Percentiles rank a stretch among this genome's conserved stretches.
Conservation (phyloP, 2,113 vertebrate species). For the Pholis gunnellus region DNA sequence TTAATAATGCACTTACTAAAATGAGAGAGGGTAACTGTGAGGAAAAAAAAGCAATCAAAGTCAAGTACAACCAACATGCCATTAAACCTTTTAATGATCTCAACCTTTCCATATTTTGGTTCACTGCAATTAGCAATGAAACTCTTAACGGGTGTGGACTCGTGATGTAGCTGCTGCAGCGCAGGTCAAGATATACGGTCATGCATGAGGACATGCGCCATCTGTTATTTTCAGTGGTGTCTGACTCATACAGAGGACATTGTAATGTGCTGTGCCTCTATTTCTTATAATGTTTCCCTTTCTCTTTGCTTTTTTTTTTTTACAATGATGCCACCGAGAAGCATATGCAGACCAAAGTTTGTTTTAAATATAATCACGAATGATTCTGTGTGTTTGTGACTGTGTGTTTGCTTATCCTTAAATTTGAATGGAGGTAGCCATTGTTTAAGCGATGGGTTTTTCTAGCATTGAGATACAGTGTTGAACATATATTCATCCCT, state of each 20-base stretch:
- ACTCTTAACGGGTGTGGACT: constrained; percentile 51
- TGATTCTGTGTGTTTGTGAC: too few species aligned
- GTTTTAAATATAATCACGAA: neutral
- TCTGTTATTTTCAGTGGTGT: constrained; percentile 54
- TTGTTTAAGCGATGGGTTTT: neutral
- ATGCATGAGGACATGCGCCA: constrained; percentile 40
- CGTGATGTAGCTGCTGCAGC: constrained; percentile 48
- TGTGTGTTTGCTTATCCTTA: neutral
- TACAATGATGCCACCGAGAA: neutral
- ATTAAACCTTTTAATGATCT: constrained; percentile 68
- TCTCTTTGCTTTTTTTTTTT: neutral
- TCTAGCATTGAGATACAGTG: neutral
- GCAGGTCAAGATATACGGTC: constrained; percentile 61
- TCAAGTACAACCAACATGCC: constrained; percentile 50
- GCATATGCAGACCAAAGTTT: neutral
- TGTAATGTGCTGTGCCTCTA: neutral
- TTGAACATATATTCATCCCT: neutral
- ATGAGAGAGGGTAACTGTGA: constrained; percentile 26
- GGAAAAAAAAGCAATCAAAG: constrained; percentile 57
- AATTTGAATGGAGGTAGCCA: neutral
- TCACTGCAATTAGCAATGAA: constrained; percentile 73
- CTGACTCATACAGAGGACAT: constrained; percentile 40
- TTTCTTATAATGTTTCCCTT: neutral
- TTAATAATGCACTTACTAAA: constrained; percentile 35
- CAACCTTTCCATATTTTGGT: constrained; percentile 57